A percentile compares a stretch with the other conserved stretches of the same genome.
Evolutionary conservation across 2,888 invertebrate genomes (phyloP).

Genomic region (Tiliacea aurago): DNA sequence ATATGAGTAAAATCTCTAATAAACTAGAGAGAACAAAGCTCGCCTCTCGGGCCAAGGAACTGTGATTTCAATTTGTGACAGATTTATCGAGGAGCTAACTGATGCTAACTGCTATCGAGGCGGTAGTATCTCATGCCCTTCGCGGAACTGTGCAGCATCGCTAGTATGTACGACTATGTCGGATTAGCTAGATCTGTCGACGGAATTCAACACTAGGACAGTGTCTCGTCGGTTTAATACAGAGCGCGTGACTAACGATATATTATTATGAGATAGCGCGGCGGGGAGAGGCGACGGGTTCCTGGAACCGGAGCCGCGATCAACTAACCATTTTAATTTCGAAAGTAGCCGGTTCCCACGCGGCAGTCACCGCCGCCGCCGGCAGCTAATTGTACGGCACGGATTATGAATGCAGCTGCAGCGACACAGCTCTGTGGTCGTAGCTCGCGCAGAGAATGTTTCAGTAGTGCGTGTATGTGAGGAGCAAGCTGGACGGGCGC

Average conservation of each 20-base stretch:
- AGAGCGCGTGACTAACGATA: conserved; percentile 62
- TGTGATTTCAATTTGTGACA: conserved; percentile 74
- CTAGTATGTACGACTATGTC: conserved; percentile 36
- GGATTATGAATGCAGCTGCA: conserved; percentile 46
- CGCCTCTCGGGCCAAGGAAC: conserved; percentile 72
- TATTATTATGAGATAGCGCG: conserved; percentile 38
- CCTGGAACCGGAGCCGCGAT: conserved; percentile 42
- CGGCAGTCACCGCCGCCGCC: not conserved
- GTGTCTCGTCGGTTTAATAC: conserved; percentile 55
- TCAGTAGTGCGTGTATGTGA: conserved; percentile 53
- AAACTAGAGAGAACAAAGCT: conserved; percentile 68
- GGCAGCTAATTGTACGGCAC: not conserved
- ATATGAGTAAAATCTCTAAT: conserved; percentile 64
- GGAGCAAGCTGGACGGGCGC: conserved; percentile 68
- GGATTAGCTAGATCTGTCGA: conserved; percentile 40
- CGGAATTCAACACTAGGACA: conserved; percentile 61
- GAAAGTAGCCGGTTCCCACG: conserved; percentile 50
- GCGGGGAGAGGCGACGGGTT: conserved; percentile 32
- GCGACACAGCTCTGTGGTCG: not conserved
- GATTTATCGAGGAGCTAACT: conserved; percentile 79
- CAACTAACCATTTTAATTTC: conserved; percentile 24
- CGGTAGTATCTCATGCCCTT: conserved; percentile 69
- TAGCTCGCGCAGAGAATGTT: conserved; percentile 40
- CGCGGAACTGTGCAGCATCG: conserved; percentile 68
- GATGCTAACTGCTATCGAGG: conserved; percentile 69